Conservation (phyloP, 2,797 vertebrate species). For the Denticeps clupeoides region DNA sequence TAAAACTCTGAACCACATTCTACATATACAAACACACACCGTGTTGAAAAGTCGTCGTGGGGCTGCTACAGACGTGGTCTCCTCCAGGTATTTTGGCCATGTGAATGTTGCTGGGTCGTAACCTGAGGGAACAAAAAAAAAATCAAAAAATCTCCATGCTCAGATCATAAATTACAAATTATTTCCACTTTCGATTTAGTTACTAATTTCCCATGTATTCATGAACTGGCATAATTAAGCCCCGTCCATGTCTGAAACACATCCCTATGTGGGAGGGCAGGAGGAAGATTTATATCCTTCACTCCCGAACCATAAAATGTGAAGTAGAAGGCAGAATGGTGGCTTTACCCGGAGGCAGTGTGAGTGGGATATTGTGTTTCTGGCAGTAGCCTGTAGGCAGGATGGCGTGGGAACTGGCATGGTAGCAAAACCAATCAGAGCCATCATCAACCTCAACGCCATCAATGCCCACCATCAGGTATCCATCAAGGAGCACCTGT, state of each 20-base stretch:
- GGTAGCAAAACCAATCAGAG: constrained; percentile 89
- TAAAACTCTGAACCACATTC: too few species aligned
- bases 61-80: constrained; percentile 61
- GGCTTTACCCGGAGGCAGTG: constrained; percentile 51
- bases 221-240: too few species aligned
- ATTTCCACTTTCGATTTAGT: not conserved
- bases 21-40: constrained; percentile 55
- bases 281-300: too few species aligned
- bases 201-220: not conserved
- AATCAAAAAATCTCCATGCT: not conserved
- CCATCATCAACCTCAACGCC: constrained; percentile 57
- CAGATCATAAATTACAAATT: not conserved
- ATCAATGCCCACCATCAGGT: constrained; percentile 88
- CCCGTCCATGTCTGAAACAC: too few species aligned
- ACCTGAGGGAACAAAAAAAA: constrained; percentile 46
- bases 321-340: too few species aligned
- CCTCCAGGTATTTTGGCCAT: constrained; percentile 75
- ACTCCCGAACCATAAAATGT: too few species aligned
- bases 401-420: constrained; percentile 82
- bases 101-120: constrained; percentile 64
- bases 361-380: constrained; percentile 73
- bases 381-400: constrained; percentile 78
- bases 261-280: too few species aligned
- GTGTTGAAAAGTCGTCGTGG: constrained; percentile 76
- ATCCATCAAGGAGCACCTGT: constrained; percentile 83